A percentile compares a stretch with the other conserved stretches of the same genome.
Conservation (phyloP, 1,140 invertebrate genomes). For the Eubasilissa regina region DNA sequence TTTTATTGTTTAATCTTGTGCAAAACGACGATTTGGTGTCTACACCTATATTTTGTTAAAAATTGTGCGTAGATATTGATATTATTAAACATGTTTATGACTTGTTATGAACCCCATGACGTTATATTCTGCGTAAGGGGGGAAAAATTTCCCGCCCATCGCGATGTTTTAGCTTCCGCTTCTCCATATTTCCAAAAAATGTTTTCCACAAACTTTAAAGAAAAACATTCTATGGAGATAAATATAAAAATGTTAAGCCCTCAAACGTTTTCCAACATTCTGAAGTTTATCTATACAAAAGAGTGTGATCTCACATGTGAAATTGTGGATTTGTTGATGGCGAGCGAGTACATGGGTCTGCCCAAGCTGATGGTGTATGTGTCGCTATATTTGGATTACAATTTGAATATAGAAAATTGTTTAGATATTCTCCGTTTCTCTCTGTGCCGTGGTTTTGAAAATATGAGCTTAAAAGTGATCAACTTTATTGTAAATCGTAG, state of each 20-base stretch:
- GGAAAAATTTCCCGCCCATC: neutral
- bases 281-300: neutral
- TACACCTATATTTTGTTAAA: no score
- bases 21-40: no score
- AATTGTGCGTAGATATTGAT: no score
- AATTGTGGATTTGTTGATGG: constrained; percentile 4
- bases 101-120: neutral
- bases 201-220: constrained; percentile 8
- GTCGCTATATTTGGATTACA: neutral
- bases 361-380: constrained; percentile 9
- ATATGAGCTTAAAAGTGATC: neutral
- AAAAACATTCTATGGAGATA: neutral
- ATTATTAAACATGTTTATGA: no score
- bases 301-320: constrained; percentile 4
- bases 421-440: neutral
- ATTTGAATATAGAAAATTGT: constrained; percentile 1
- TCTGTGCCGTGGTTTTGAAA: neutral
- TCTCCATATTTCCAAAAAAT: constrained; percentile 20
- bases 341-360: neutral
- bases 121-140: neutral
- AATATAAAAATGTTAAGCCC: neutral
- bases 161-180: neutral
- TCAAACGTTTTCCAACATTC: neutral
- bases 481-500: neutral
- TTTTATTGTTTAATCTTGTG: no score